phyloP scores from a whole-genome alignment of 35 echinoderm and acorn worm species.

The Lytechinus pictus region DNA sequence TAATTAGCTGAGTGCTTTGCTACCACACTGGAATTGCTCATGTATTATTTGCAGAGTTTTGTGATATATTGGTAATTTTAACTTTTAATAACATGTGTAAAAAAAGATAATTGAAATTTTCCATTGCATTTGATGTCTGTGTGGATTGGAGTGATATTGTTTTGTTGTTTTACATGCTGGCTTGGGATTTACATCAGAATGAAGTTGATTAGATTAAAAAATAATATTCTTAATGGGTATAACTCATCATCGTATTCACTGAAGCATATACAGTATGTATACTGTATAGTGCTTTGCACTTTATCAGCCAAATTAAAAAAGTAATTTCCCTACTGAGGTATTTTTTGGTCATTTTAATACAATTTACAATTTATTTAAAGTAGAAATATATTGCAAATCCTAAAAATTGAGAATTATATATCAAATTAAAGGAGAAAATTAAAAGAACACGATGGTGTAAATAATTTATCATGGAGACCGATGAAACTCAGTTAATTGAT shows the following conservation, averaged over 20 bases:
- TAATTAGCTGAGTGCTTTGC: neutral
- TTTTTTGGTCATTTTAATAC: too few relatives aligned
- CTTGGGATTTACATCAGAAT: neutral
- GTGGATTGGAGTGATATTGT: neutral
- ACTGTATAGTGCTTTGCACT: neutral
- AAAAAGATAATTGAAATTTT: too few relatives aligned
- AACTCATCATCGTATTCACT: neutral
- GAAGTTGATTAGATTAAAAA: neutral
- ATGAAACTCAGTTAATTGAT: too few relatives aligned
- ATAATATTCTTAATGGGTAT: neutral
- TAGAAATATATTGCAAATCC: too few relatives aligned
- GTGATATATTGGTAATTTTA: neutral
- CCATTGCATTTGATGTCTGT: neutral
- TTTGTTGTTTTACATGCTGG: neutral
- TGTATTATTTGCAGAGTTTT: neutral
- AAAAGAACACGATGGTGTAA: too few relatives aligned
- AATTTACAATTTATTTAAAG: too few relatives aligned
- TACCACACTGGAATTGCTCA: neutral
- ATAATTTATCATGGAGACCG: too few relatives aligned
- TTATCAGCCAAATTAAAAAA: neutral
- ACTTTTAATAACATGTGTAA: neutral
- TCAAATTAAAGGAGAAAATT: too few relatives aligned
- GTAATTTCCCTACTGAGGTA: neutral
- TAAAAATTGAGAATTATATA: too few relatives aligned
- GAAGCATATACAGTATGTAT: neutral